A percentile compares a stretch with the other conserved stretches of the same genome.
These are phyloP conservation scores for Puffinus mauretanicus DNA, from an alignment of 2,113 vertebrate species.

Conservation along the genomic window DNA sequence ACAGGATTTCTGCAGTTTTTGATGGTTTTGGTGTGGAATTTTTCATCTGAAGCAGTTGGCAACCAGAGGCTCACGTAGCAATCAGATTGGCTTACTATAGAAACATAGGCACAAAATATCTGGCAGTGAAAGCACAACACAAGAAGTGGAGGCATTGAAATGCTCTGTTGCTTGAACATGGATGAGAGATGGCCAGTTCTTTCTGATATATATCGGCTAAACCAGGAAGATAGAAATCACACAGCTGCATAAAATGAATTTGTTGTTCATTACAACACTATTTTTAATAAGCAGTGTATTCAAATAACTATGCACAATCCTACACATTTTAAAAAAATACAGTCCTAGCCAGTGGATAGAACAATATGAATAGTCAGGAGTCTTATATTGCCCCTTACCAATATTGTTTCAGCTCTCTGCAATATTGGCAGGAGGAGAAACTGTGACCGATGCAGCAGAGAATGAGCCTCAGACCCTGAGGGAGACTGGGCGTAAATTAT, in stretches of 20 bases:
- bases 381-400: not conserved
- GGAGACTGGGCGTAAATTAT: fast-evolving
- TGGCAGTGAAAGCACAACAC: not conserved
- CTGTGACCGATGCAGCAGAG: not conserved
- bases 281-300: not conserved
- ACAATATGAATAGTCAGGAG: not conserved
- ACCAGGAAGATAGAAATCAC: not conserved
- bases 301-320: not conserved
- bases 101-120: not conserved
- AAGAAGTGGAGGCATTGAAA: not conserved
- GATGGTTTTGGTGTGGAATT: conserved; percentile 68
- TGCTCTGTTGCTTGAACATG: not conserved
- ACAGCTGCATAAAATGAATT: not conserved
- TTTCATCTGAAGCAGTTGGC: conserved; percentile 72
- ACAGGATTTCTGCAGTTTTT: conserved; percentile 67
- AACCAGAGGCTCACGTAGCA: conserved; percentile 76
- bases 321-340: not conserved
- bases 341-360: not conserved
- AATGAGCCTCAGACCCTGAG: not conserved
- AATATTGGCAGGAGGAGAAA: not conserved
- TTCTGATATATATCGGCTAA: not conserved
- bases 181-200: not conserved
- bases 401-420: not conserved
- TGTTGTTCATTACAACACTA: not conserved
- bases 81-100: conserved; percentile 69